Evolutionary conservation across 2,113 vertebrate genomes (phyloP), one percentile per base, ranked within the genome.

Genomic region (Carettochelys insculpta): DNA sequence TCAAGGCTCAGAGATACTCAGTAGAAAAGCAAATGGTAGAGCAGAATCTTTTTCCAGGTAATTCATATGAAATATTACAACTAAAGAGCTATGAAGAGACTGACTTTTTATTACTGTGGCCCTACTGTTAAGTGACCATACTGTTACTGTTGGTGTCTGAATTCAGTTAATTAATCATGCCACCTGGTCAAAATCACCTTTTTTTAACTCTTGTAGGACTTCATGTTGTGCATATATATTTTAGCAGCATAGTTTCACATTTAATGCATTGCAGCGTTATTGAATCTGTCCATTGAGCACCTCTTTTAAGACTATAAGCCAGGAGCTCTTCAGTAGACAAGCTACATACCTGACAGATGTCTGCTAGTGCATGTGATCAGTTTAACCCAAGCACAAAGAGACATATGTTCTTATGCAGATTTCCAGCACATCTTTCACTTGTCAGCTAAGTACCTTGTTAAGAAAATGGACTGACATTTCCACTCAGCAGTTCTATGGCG

Each of bases 211-310:
- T 38, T 19, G 3, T 16, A 13, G 45, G 14, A 58, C 54, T 90
- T 87, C 82, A 50, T 13, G n/a, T 48, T 85, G 6, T 34, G 8
- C n/a, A 12, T 16, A 4, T 52, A 50, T 84, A n/a, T 90, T 87
- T 81, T 86, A 12, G 24, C 31, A 65, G 31, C 71, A 2, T 20
- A n/a, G 10, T 41, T 43, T 34, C 9, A 43, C 79, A 13, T 13
- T 24, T 8, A 71, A 65, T 34, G 25, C 19, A 11, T 43, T 19
- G 19, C 11, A 25, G 48, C 22, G 1, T 54, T 77, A 25, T 1
- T 77, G 17, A 1, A 41, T 90, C 77, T 88, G 27, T 19, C 3
- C 0, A 0, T 76, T 53, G 38, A 1, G 3, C 58, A 10, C 19
- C 82, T 86, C 14, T 6, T 92, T 89, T 81, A 85, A 88, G n/a